Percentiles rank a stretch among this genome's conserved stretches.
Evolutionary conservation across 2,113 vertebrate species (phyloP).

Genomic region (Coptodon bakossiorum): DNA sequence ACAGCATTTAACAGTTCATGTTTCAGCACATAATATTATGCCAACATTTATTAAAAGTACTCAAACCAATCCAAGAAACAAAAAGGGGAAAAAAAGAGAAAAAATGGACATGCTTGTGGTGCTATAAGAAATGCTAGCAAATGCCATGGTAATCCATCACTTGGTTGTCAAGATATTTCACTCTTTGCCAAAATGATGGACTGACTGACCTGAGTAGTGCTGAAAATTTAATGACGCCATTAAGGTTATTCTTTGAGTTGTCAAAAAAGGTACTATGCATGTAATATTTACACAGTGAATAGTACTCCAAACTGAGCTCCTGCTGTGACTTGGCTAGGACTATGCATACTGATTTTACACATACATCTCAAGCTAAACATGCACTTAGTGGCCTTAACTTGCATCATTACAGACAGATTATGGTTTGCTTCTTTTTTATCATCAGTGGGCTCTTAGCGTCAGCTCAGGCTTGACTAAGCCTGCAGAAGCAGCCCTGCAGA

Average conservation of each 20-base stretch:
- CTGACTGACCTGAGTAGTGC: not conserved
- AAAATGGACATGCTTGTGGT: not conserved
- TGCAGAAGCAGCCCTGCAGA: not conserved
- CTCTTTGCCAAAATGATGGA: not conserved
- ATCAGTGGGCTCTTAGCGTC: not conserved
- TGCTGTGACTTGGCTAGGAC: not conserved
- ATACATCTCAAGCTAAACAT: not conserved
- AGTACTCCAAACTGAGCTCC: not conserved
- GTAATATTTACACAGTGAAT: not conserved
- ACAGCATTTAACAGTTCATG: not conserved
- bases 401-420: constrained; percentile 3
- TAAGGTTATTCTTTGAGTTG: not conserved
- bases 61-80: not conserved
- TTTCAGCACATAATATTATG: not conserved
- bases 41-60: not conserved
- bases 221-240: not conserved
- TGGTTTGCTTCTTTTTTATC: not conserved
- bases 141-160: not conserved
- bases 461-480: not conserved
- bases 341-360: not conserved
- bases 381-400: not conserved
- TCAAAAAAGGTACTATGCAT: not conserved
- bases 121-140: not conserved
- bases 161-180: not conserved
- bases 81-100: not conserved